These are phyloP conservation scores for Tiliacea aurago DNA, from an alignment of 2,888 invertebrate genomes.

Conservation along the genomic window DNA sequence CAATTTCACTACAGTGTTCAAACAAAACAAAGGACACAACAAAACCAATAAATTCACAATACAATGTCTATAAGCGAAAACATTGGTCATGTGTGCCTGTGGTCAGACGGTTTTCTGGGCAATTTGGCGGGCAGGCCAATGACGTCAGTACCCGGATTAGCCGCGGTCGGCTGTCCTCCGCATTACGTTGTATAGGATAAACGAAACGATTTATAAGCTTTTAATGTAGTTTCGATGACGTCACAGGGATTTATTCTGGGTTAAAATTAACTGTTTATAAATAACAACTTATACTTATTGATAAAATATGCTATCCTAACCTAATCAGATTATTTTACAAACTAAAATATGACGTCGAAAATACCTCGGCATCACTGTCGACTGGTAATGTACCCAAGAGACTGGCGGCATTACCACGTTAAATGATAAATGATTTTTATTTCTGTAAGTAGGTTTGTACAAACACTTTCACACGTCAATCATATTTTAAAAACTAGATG, in stretches of 20 bases:
- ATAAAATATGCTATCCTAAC: neutral
- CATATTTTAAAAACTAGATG: too few relatives aligned
- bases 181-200: conserved; percentile 54
- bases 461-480: too few relatives aligned
- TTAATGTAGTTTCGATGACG: conserved; percentile 47
- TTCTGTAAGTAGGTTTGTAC: too few relatives aligned
- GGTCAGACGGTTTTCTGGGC: conserved; percentile 52
- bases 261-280: neutral
- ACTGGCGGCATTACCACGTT: neutral
- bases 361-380: neutral
- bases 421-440: too few relatives aligned
- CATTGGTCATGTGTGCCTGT: conserved; percentile 51
- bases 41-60: conserved; percentile 46
- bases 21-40: conserved; percentile 10
- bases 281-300: too few relatives aligned
- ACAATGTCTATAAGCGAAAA: conserved; percentile 41
- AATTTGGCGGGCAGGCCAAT: conserved; percentile 53
- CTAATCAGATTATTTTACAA: neutral
- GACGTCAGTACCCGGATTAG: conserved; percentile 58
- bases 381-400: neutral
- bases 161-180: conserved; percentile 52
- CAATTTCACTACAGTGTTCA: neutral
- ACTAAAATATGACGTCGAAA: neutral
- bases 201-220: conserved; percentile 47
- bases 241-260: conserved; percentile 10